phyloP scores from a whole-genome alignment of 2,797 vertebrate genomes.

The Oryzias dopingdopingensis region DNA sequence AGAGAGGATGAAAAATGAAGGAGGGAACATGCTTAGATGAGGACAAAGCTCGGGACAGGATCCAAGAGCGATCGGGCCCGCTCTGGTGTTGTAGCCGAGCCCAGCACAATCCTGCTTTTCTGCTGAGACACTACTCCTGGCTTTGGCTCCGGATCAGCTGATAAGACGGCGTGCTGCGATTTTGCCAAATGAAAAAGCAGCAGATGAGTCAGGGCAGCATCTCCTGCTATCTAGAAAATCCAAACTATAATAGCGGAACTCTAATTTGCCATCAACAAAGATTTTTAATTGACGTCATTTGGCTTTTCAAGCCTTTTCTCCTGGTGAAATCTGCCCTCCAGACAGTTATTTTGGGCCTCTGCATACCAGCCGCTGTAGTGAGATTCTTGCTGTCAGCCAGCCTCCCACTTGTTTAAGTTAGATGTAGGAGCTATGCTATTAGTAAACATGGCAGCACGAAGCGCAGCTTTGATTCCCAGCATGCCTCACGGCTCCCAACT shows the following conservation, averaged over 20 bases:
- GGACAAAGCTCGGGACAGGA: constrained; percentile 62
- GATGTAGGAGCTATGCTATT: constrained; percentile 50
- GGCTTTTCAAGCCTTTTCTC: constrained; percentile 10
- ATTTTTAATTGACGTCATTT: constrained; percentile 7
- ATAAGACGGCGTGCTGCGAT: constrained; percentile 66
- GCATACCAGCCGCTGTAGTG: constrained; percentile 58
- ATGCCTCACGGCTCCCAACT: constrained; percentile 29
- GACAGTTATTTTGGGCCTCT: constrained; percentile 42
- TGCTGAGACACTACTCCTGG: constrained; percentile 76
- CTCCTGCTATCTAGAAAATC: constrained; percentile 37
- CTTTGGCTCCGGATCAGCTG: constrained; percentile 73
- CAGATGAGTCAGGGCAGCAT: constrained; percentile 47
- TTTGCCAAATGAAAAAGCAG: constrained; percentile 60
- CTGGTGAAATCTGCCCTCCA: constrained; percentile 18
- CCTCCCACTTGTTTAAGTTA: constrained; percentile 66
- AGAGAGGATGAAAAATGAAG: constrained; percentile 71
- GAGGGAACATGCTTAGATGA: constrained; percentile 55
- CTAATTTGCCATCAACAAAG: too few species aligned
- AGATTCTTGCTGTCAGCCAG: constrained; percentile 49
- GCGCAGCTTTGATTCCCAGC: constrained; percentile 26
- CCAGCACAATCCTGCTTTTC: constrained; percentile 68
- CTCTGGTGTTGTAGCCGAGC: constrained; percentile 60
- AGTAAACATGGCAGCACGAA: constrained; percentile 49
- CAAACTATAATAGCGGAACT: constrained; percentile 9
- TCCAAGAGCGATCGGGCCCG: constrained; percentile 59